Base-by-base conservation (phyloP, 2,797 vertebrate genomes). In the Cryptoprocta ferox region DNA sequence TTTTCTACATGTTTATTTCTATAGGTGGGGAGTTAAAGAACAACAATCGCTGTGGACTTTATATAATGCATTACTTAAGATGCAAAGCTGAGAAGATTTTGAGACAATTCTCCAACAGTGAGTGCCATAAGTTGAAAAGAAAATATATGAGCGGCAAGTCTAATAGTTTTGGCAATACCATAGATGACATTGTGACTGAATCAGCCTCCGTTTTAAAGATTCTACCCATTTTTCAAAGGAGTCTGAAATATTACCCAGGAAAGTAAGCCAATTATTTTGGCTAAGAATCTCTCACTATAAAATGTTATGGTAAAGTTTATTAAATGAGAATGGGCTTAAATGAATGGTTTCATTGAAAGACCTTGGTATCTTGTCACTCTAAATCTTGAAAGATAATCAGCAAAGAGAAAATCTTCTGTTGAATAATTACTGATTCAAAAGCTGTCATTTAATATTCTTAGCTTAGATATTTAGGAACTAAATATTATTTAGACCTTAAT, bases 341-440 rank as follows among this genome's bases (percentile, higher is more conserved):
- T 83, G 37, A 91, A 30, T 85, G 7, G 35, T 48, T 95, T 97
- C n/a, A 65, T 6, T 90, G 56, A 95, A 96, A 97, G 37, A 75
- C 42, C 59, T 39, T 83, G 39, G 2, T 93, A 73, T 73, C 21
- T 91, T 96, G 11, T 83, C 91, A 88, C 9, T 71, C 59, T 93
- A 61, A 86, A 93, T 93, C 35, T 91, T 93, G 66, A 90, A 90
- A 78, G 19, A 39, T 88, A 94, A 94, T 61, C 37, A 92, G 1
- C 28, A 92, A 19, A 35, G 56, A 86, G 50, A 94, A 79, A 70
- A 94, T 93, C 42, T 90, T 78, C 66, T 87, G 81, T 35, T 83
- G 68, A 84, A 70, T 91, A 96, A 96, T 92, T 28, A 73, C 37
- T 92, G 92, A 81, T 91, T 95, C 92, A 95, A 96, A 95, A 90